Percentiles rank a stretch among this genome's conserved stretches.
These are phyloP conservation scores for Dascyllus trimaculatus DNA, from an alignment of 2,113 vertebrate genomes.

Conservation along the genomic window DNA sequence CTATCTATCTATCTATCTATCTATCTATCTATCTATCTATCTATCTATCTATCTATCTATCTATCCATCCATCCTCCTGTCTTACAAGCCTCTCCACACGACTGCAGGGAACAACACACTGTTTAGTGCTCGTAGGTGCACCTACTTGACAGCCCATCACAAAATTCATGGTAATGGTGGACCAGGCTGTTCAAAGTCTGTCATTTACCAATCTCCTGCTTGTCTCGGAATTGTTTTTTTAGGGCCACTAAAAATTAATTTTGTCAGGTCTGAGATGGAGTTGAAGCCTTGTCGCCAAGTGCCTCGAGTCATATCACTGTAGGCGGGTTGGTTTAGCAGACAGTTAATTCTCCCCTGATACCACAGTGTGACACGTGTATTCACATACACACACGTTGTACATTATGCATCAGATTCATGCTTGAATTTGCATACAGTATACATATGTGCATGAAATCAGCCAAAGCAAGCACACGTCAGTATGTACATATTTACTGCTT, in stretches of 20 bases:
- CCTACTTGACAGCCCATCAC: slow-evolving; percentile 61
- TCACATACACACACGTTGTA: slow-evolving; percentile 13
- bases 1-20: not conserved
- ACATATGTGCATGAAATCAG: not conserved
- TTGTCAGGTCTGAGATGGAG: slow-evolving; percentile 42
- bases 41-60: not conserved
- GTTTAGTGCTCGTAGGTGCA: slow-evolving; percentile 45
- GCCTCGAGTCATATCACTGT: slow-evolving; percentile 35
- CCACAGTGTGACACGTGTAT: slow-evolving; percentile 7
- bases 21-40: not conserved
- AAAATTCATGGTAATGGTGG: slow-evolving; percentile 45
- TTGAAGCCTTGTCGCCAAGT: slow-evolving; percentile 8
- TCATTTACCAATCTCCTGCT: slow-evolving; percentile 49
- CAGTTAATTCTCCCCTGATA: slow-evolving; percentile 6
- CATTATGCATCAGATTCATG: not conserved
- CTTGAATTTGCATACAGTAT: not conserved
- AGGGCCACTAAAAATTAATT: slow-evolving; percentile 37
- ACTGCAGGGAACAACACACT: slow-evolving; percentile 29
- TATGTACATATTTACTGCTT: slow-evolving; percentile 5
- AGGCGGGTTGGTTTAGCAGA: slow-evolving; percentile 15
- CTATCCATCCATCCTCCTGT: not conserved
- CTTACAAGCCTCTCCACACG: slow-evolving; percentile 21
- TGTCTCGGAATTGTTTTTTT: slow-evolving; percentile 36
- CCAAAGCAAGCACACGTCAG: not conserved
- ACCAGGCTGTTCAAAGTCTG: slow-evolving; percentile 34